Base-by-base conservation (phyloP, 2,797 vertebrate genomes). In the Enteromius radiatus region DNA sequence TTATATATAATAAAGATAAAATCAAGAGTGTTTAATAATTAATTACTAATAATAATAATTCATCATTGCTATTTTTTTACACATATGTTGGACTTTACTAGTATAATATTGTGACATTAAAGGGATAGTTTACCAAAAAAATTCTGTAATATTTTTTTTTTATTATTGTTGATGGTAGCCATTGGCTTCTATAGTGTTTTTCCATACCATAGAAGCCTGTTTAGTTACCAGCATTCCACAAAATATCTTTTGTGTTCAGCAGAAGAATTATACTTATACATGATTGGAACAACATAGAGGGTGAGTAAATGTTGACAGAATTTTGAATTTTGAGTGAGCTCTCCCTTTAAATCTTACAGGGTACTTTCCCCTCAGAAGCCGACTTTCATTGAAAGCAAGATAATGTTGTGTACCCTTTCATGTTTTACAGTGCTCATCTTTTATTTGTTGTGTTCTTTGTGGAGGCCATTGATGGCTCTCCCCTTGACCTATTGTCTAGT, bases 401-500 rank as follows among this genome's bases (percentile, higher is more conserved):
- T 52, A 19, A 65, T 33, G 68, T 33, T 69, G 28, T 61, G 71
- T 26, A 61, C 28, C 64, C 28, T 80, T 76, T 73, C 23, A 76
- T 52, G 54, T 49, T 74, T 83, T 68, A 31, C 19, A 79, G 47
- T 41, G 56, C 28, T 63, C 33, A 28, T 82, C 64, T 75, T 67
- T 23, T 47, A 78, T 81, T 84, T 80, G 65, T 80, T 84, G 47
- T 73, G 70, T 64, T 33, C 28, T 33, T 33, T 64, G 61, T 64
- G 31, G 61, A 64, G 28, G 61, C 54, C 78, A 84, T 74, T 86
- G 69, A 59, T 77, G 76, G 80, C 64, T 69, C 65, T 75, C 77
- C 73, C 36, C 76, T 61, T 69, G 61, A 76, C 45, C 61, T 43
- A 69, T 86, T 82, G 54, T 80, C 56, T 71, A 81, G 71, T 84